Evolutionary conservation across 2,797 vertebrate genomes (phyloP).

Genomic region (Parauchenoglanis ngamensis): DNA sequence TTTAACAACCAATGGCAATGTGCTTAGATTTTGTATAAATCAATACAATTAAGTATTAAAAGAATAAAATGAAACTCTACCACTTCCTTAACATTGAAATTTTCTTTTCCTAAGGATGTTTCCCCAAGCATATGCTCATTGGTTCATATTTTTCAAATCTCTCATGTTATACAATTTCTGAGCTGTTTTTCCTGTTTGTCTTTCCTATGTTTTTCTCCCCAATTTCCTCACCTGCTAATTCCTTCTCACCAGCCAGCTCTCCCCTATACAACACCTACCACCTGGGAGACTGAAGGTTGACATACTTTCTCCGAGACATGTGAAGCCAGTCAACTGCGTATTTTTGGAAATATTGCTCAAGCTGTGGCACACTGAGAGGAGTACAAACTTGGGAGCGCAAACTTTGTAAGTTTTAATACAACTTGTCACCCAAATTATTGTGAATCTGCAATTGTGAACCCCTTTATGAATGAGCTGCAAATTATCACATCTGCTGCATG

Average conservation of each 20-base stretch:
- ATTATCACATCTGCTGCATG: constrained; percentile 36
- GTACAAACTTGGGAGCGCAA: neutral
- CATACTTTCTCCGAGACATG: neutral
- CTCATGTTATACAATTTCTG: neutral
- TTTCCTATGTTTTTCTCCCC: neutral
- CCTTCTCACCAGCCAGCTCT: neutral
- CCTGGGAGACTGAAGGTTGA: neutral
- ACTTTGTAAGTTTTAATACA: neutral
- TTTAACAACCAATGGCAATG: neutral
- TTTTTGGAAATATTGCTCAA: neutral
- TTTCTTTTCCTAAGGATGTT: neutral
- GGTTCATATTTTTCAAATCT: neutral
- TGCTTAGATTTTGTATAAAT: neutral
- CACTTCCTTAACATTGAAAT: neutral
- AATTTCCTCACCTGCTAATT: neutral
- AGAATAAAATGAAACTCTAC: neutral
- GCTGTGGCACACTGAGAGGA: neutral
- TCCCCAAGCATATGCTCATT: neutral
- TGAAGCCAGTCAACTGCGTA: neutral
- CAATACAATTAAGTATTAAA: neutral
- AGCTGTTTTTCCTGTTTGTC: neutral
- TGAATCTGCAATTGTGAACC: neutral
- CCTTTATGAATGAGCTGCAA: constrained; percentile 27
- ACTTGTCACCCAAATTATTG: neutral
- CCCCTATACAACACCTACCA: neutral